phyloP scores from a whole-genome alignment of 2,888 invertebrate species.

The Eubasilissa splendida region DNA sequence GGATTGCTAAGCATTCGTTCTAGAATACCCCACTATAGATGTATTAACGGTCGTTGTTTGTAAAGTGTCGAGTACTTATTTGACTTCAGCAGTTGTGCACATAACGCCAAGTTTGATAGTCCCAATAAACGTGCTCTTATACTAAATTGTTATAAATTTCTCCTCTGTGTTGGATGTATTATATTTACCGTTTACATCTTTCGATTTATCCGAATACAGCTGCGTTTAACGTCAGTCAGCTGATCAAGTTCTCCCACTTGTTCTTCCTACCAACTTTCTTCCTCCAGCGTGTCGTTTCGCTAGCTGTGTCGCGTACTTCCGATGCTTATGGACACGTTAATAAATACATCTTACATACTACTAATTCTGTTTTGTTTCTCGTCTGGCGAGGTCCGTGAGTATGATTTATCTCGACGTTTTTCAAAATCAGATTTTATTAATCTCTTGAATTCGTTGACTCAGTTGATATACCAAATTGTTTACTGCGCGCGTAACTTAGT shows the following conservation, averaged over 20 bases:
- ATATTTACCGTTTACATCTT: constrained; percentile 11
- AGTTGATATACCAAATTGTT: too few relatives aligned
- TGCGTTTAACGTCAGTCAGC: constrained; percentile 20
- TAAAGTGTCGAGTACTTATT: too few relatives aligned
- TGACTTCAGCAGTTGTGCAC: too few relatives aligned
- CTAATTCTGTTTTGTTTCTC: neutral
- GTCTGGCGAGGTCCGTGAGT: too few relatives aligned
- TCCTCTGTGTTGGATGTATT: constrained; percentile 4
- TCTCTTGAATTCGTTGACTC: too few relatives aligned
- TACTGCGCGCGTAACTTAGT: too few relatives aligned
- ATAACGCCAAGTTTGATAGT: too few relatives aligned
- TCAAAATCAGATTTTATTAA: too few relatives aligned
- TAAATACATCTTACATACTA: neutral
- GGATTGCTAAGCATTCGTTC: too few relatives aligned
- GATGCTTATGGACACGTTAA: neutral
- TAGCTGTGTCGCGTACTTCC: neutral
- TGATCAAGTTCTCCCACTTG: constrained; percentile 32
- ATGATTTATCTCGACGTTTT: too few relatives aligned
- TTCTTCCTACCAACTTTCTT: constrained; percentile 31
- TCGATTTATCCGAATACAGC: constrained; percentile 6
- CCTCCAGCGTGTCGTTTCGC: neutral
- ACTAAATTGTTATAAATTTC: constrained; percentile 17
- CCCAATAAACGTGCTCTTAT: neutral
- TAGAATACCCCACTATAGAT: too few relatives aligned
- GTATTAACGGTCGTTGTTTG: too few relatives aligned